Base-by-base conservation (phyloP, 2,113 vertebrate genomes). In the Vidua chalybeata region DNA sequence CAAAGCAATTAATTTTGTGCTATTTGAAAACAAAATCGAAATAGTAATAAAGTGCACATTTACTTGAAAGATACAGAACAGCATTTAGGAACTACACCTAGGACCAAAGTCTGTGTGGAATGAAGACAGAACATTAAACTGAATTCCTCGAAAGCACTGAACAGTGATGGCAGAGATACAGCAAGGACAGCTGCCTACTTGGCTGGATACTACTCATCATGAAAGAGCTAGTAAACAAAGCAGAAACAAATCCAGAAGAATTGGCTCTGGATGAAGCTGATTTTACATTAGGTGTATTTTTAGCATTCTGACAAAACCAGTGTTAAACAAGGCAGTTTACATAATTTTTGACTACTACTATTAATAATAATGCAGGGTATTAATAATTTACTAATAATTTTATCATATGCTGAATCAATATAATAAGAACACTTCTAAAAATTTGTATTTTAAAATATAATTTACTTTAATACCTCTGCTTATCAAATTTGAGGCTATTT, bases 141-240 rank as follows among this genome's bases (percentile, higher is more conserved):
- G 33, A 77, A 67, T 92, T 95, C 54, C 58, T 89, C 1, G 2
- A 89, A 78, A 89, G 41, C 54, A 8, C 37, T 84, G 63, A 76
- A 14, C 18, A 43, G 66, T 33, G 28, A 46, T 89, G 74, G 81
- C 93, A 94, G 46, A 91, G 68, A 41, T 31, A 73, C 66, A 89
- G 54, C 83, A 84, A 68, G n/a, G 31, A 84, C 84, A 87, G 87
- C 77, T 91, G 58, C 46, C 62, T 72, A 2, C 77, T 90, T 94
- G 93, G 84, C 77, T 89, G 80, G 67, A 23, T 85, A 39, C 30
- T 67, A 7, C 62, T 83, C 7, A 35, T 71, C 13, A 0, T 84
- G 39, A 68, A 78, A 79, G 49, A 80, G 48, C 23, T 61, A 62
- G 64, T 79, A 84, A 84, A 81, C 10, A 61, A 41, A 62, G 20